Percentiles rank a stretch among this genome's conserved stretches.
Evolutionary conservation across 2,113 vertebrate genomes (phyloP).

Genomic region (Prionailurus bengalensis): DNA sequence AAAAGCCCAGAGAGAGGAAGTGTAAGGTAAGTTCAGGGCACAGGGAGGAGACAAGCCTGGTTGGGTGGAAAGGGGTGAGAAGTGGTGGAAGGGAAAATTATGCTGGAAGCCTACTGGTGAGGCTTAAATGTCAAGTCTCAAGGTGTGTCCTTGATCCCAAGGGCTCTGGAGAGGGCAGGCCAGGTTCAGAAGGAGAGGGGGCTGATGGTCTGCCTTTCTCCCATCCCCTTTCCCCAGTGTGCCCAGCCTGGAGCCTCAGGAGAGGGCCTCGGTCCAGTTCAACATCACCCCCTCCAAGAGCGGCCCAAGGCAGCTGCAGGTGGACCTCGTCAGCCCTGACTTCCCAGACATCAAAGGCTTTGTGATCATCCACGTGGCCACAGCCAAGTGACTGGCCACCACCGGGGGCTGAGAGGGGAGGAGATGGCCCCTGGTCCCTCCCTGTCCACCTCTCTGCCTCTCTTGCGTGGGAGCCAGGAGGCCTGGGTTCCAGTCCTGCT

Average conservation of each 20-base stretch:
- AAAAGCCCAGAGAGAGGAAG: not conserved
- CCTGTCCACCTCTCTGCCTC: not conserved
- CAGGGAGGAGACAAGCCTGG: not conserved
- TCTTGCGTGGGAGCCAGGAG: not conserved
- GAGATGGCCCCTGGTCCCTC: rapidly evolving
- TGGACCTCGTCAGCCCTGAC: constrained; percentile 84
- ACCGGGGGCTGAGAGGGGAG: not conserved
- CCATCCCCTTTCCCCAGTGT: constrained; percentile 61
- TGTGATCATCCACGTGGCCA: constrained; percentile 76
- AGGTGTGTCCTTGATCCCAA: not conserved
- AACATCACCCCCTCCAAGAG: constrained; percentile 86
- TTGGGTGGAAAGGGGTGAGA: not conserved
- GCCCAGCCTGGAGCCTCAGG: constrained; percentile 77
- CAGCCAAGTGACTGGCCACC: constrained; percentile 63
- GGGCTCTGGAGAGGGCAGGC: not conserved
- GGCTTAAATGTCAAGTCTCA: not conserved
- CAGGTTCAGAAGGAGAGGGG: not conserved
- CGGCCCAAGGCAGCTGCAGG: constrained; percentile 87
- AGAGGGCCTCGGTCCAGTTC: constrained; percentile 84
- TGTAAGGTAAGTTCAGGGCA: not conserved
- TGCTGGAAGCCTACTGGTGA: not conserved
- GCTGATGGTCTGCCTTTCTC: not conserved
- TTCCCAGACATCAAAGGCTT: constrained; percentile 84
- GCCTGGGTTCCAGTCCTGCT: not conserved
- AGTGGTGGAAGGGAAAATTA: no score